These are phyloP conservation scores for Podargus strigoides DNA, from an alignment of 2,797 vertebrate genomes.

Conservation along the genomic window DNA sequence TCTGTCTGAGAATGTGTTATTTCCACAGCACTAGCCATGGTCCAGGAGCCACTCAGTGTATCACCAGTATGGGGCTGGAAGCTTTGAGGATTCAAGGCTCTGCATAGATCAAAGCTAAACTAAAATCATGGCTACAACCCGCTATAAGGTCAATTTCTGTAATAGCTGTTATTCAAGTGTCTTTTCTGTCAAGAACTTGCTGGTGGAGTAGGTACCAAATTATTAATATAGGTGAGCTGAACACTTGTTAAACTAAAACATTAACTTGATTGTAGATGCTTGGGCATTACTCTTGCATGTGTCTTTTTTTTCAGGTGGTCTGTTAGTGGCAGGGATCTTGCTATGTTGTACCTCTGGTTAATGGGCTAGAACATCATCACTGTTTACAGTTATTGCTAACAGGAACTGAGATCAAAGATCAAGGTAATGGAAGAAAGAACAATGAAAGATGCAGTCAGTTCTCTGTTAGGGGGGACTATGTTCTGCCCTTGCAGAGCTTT, in stretches of 20 bases:
- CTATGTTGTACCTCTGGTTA: background rate
- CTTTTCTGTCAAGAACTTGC: background rate
- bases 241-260: background rate
- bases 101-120: rapidly evolving
- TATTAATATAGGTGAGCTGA: background rate
- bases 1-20: background rate
- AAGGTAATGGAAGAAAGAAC: slow-evolving; percentile 36
- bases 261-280: background rate
- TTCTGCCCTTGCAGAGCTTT: background rate
- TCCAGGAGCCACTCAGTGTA: background rate
- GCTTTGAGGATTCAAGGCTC: background rate
- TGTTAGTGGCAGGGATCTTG: background rate
- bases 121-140: background rate
- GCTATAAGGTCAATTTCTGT: background rate
- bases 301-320: background rate
- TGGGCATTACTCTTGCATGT: background rate
- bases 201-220: background rate
- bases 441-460: background rate
- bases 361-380: background rate
- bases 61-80: background rate
- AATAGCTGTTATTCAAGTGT: background rate
- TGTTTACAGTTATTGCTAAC: slow-evolving; percentile 35
- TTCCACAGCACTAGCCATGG: background rate
- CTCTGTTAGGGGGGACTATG: background rate
- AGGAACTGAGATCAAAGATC: slow-evolving; percentile 43